These are phyloP conservation scores for Poeciliopsis turneri DNA, from an alignment of 2,797 vertebrate genomes.

Conservation along the genomic window DNA sequence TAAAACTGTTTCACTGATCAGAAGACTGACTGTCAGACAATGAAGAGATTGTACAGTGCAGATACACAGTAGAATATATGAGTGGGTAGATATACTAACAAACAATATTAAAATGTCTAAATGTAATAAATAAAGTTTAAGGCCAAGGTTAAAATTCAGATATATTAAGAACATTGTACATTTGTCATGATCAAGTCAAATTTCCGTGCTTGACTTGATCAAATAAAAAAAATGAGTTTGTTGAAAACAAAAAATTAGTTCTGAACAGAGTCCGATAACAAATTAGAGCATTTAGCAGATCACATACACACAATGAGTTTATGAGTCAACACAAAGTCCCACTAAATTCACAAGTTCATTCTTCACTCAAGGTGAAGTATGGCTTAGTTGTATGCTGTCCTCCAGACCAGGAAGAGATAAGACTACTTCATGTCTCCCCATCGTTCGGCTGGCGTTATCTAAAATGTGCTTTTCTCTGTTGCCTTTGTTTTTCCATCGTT, in stretches of 20 bases:
- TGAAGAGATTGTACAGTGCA: slow-evolving; percentile 22
- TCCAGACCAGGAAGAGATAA: slow-evolving; percentile 65
- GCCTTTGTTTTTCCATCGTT: slow-evolving; percentile 48
- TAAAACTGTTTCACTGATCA: slow-evolving; percentile 51
- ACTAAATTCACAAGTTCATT: slow-evolving; percentile 15
- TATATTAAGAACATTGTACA: neutral
- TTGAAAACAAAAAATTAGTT: slow-evolving; percentile 10
- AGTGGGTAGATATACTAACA: slow-evolving; percentile 17
- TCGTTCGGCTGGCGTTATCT: slow-evolving; percentile 67
- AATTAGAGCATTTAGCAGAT: slow-evolving; percentile 4
- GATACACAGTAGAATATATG: slow-evolving; percentile 27
- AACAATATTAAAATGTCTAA: slow-evolving; percentile 21
- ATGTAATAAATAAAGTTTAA: slow-evolving; percentile 16
- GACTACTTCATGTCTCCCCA: slow-evolving; percentile 62
- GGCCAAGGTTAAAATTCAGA: neutral
- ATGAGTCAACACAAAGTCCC: slow-evolving; percentile 8
- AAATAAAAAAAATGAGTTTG: too few relatives aligned
- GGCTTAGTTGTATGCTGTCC: slow-evolving; percentile 59
- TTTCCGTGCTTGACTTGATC: neutral
- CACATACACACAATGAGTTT: neutral
- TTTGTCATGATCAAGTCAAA: slow-evolving; percentile 10
- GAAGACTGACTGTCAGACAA: slow-evolving; percentile 43
- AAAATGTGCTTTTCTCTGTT: slow-evolving; percentile 49
- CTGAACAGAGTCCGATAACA: slow-evolving; percentile 1
- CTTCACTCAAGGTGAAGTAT: slow-evolving; percentile 29